Base-by-base conservation (phyloP, 2,113 vertebrate genomes). In the Percina caprodes region DNA sequence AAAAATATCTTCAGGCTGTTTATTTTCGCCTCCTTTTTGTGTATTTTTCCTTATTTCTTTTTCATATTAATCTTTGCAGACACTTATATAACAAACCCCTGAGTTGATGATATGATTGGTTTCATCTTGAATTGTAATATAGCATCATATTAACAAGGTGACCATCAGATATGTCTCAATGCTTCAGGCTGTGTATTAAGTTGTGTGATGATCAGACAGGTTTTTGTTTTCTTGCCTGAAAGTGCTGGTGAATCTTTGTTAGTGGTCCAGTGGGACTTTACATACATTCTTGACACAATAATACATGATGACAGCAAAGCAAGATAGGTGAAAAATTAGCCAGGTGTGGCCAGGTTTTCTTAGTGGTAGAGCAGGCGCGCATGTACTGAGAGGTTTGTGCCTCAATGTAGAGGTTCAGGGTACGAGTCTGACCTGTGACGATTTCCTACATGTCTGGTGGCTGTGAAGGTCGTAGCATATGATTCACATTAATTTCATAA, bases 1-100 rank as follows among this genome's bases (percentile, higher is more conserved):
- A 69, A 69, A 74, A 11, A 69, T 61, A 19, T 84, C 45, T 66
- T 55, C 56, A 23, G 18, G 26, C 21, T 67, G 19, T 19, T 11
- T 74, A 13, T 48, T 74, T 48, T 39, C 7, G 1, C 55, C 58
- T 35, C 30, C 2, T 19, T 16, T 11, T 21, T 39, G 13, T 77
- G 2, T 30, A 5, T 21, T 71, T 75, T 55, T 63, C 4, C 15
- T 6, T 51, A 39, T 46, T 5, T 23, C 16, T 70, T 2, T 2
- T 65, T 54, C 10, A 5, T n/a, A 59, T 69, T 54, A 35, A 24
- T 46, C 23, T 6, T 46, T 8, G 9, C 7, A 18, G 39, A 42
- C 14, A 1, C 5, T 61, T 70, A 11, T 11, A 16, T 65, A 21
- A 33, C 12, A 69, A 74, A 48, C 3, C 30, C 3, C 42, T 9